A percentile compares a stretch with the other conserved stretches of the same genome.
phyloP scores from a whole-genome alignment of 1,140 invertebrate species.

The Bombus fervidus region DNA sequence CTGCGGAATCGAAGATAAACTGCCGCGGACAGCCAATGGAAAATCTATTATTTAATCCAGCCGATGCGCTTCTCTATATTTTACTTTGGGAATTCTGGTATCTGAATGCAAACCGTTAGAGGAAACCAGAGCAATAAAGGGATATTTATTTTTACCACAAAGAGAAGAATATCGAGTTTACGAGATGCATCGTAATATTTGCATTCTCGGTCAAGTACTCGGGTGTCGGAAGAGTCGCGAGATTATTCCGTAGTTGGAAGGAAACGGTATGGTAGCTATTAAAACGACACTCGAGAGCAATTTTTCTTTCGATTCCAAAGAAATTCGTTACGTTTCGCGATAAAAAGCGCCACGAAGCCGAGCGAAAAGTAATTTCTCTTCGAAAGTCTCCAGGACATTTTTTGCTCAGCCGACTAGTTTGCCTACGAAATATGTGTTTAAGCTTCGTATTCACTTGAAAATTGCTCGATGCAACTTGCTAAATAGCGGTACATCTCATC shows the following conservation, averaged over 20 bases:
- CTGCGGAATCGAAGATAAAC: too few species aligned
- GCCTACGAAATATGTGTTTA: background rate
- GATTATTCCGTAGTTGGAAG: background rate
- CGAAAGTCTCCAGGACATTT: background rate
- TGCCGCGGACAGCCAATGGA: too few species aligned
- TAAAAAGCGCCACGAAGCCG: too few species aligned
- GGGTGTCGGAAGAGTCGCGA: background rate
- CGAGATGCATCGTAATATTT: conserved; percentile 35
- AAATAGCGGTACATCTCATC: background rate
- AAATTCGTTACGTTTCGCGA: background rate
- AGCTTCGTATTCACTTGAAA: background rate
- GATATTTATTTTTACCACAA: conserved; percentile 17
- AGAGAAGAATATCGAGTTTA: conserved; percentile 1
- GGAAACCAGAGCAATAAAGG: background rate
- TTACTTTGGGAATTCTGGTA: background rate
- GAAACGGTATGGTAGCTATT: background rate
- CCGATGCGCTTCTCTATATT: too few species aligned
- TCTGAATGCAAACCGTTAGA: background rate
- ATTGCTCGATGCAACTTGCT: too few species aligned
- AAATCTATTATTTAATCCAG: too few species aligned
- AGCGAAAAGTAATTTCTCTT: background rate
- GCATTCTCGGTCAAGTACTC: conserved; percentile 29
- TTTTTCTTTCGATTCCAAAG: background rate
- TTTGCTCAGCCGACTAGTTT: background rate
- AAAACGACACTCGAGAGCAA: conserved; percentile 2